Base-by-base conservation (phyloP, 2,797 vertebrate species). In the Mormyrops boulengeri region DNA sequence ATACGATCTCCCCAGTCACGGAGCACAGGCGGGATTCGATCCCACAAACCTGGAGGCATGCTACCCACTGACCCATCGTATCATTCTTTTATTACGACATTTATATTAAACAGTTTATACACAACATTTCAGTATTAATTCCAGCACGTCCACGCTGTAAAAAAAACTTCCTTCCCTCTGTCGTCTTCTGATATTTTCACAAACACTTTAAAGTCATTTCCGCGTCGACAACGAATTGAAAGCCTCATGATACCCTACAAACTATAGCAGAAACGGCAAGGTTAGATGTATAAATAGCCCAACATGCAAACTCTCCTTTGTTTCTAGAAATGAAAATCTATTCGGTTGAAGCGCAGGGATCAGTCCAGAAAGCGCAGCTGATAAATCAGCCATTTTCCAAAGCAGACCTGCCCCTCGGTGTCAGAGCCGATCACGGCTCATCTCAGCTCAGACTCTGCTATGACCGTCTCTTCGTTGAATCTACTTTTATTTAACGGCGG, bases 401-500 rank as follows among this genome's bases (percentile, higher is more conserved):
- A 69, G 89, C 94, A 93, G 93, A 95, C 93, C 95, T 96, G 96
- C 96, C 96, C 96, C 96, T 95, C 94, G 91, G 92, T 95, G 94
- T 95, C 94, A 96, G 97, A 97, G 97, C 97, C 93, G 97, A 95
- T 98, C 97, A 97, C 91, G 91, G 94, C 94, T 96, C 92, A 95
- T 95, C 95, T 92, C 92, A 92, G 94, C 92, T 95, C 95, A 95
- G 95, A 94, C 93, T 94, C 91, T 89, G 69, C 91, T 92, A 41
- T 92, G 93, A 93, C 94, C 92, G 95, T 95, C 93, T 94, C 94
- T 94, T 91, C 91, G 92, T 85, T 93, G 84, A 88, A 93, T 91
- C 93, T 93, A 77, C 91, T 73, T 41, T 53, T 34, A 69, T 69
- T 69, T 88, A 49, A 30, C 52, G 9, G 41, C 73, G 17, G 41